Percentiles rank a stretch among this genome's conserved stretches.
Conservation (phyloP, 2,888 invertebrate species). For the Masnerella sp. region DNA sequence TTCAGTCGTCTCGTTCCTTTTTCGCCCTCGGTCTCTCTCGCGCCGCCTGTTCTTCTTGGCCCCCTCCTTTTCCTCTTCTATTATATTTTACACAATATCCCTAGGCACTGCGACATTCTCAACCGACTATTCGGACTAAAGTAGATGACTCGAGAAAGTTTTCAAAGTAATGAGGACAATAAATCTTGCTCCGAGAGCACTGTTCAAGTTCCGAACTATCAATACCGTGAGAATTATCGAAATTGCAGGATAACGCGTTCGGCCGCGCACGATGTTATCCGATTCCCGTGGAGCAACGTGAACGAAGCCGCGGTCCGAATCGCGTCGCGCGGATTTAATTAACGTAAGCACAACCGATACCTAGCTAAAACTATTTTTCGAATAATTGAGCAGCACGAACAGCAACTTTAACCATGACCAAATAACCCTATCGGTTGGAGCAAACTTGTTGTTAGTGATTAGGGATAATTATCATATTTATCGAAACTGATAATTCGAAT, state of each 20-base stretch:
- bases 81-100: constrained; percentile 56
- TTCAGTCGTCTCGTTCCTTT: constrained; percentile 33
- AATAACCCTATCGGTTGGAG: no score
- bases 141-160: constrained; percentile 47
- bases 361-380: neutral
- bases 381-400: neutral
- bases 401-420: no score
- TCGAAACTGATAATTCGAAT: no score
- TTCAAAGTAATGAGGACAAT: constrained; percentile 48
- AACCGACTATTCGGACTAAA: constrained; percentile 41
- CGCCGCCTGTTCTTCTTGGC: constrained; percentile 13
- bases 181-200: constrained; percentile 28
- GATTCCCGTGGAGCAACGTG: no score
- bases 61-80: constrained; percentile 15
- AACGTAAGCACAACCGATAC: constrained; percentile 5
- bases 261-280: no score
- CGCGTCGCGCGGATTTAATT: constrained; percentile 20
- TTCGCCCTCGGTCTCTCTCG: neutral
- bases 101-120: constrained; percentile 48
- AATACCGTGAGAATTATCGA: constrained; percentile 34
- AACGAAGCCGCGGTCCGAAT: neutral
- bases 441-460: no score
- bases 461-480: no score
- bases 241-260: constrained; percentile 19
- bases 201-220: constrained; percentile 17